Base-by-base conservation (phyloP, 1,140 invertebrate species). In the Sycophaga agraensis region DNA sequence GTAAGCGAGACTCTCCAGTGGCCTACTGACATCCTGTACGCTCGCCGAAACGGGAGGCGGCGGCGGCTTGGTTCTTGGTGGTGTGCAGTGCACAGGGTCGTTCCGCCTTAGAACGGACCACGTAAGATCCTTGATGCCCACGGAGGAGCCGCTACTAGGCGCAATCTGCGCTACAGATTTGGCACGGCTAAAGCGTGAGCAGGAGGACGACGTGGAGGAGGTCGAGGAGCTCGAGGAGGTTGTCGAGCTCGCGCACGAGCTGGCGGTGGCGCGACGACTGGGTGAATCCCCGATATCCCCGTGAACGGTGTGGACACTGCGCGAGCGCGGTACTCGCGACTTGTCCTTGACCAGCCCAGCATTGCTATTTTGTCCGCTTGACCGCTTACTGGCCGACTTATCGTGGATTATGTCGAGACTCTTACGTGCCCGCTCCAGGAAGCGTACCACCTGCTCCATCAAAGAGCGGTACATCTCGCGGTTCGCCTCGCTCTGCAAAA, bases 391-490 rank as follows among this genome's bases (percentile, higher is more conserved):
- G 26, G 26, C 72, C 3, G 61, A 51, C 61, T 74, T 76, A 48
- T 73, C 71, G 54, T 78, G 80, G 42, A 83, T 72, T 22, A 81
- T 72, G 65, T 85, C 84, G 59, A 89, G 81, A 68, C 85, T 87
- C 54, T 85, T 85, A 64, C 87, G 86, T 9, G 88, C 86, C 73
- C 87, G 85, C 68, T 89, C 89, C 65, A 92, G 75, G 73, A 90
- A 91, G 28, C 85, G 84, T 16, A 89, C 84, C 40, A 91, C 87
- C 77, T 92, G 89, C 72, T 89, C 88, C 83, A 92, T 86, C 63
- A 91, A 83, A 11, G 88, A 88, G 67, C 87, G 84, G 73, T 91
- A 90, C 89, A 91, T 91, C 73, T 89, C 85, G 64, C 88, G 84
- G 74, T 86, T 90, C 21, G 87, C 84, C 76, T 91, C 89, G 64